A percentile compares a stretch with the other conserved stretches of the same genome.
These are phyloP conservation scores for Ia io DNA, from an alignment of 2,113 vertebrate genomes.

Conservation along the genomic window DNA sequence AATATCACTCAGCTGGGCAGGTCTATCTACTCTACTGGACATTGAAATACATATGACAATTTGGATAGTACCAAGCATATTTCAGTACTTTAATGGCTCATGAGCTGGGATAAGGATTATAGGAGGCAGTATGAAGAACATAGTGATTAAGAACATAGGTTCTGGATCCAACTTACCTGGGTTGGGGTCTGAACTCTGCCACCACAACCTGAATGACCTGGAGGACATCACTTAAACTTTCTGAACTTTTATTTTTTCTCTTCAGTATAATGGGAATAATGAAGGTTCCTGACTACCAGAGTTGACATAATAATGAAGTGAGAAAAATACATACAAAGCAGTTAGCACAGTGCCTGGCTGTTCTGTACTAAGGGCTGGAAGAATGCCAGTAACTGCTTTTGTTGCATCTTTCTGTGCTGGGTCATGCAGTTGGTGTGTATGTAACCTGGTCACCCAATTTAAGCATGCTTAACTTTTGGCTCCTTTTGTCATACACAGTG, in stretches of 20 bases:
- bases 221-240: constrained; percentile 3
- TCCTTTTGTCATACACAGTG: not conserved
- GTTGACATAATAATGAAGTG: not conserved
- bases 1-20: not conserved
- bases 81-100: constrained; percentile 10
- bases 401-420: not conserved
- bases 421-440: not conserved
- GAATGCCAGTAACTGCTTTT: not conserved
- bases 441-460: not conserved
- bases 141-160: not conserved
- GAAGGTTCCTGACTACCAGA: not conserved
- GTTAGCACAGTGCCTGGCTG: not conserved
- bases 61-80: not conserved
- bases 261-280: not conserved
- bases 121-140: not conserved
- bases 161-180: not conserved
- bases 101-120: not conserved
- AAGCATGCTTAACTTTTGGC: not conserved
- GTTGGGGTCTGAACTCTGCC: not conserved
- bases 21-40: not conserved
- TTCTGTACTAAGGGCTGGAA: not conserved
- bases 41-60: not conserved
- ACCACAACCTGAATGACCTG: not conserved
- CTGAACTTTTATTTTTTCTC: not conserved
- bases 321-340: not conserved